phyloP scores from a whole-genome alignment of 2,888 invertebrate genomes.

The Drosophila suboccidentalis region DNA sequence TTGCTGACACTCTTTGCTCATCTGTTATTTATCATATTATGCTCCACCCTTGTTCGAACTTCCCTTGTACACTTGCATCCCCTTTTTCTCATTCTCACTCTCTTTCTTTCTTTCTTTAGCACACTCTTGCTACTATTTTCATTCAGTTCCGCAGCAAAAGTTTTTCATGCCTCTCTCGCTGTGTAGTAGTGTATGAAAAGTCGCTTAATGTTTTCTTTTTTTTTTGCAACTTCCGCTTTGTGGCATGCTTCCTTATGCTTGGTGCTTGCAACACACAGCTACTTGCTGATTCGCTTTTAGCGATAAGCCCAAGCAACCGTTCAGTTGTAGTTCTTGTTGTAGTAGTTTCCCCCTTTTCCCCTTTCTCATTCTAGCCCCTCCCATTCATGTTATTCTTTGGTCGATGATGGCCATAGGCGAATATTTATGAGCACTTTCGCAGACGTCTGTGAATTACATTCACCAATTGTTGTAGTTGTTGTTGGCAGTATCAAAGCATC shows the following conservation, averaged over 20 bases:
- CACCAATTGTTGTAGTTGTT: conserved; percentile 30
- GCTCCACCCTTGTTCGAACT: conserved; percentile 31
- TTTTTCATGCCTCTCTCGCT: conserved; percentile 42
- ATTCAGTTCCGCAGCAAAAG: conserved; percentile 42
- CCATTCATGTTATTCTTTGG: background rate
- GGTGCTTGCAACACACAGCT: conserved; percentile 24
- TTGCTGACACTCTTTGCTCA: conserved; percentile 73
- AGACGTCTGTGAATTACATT: conserved; percentile 54
- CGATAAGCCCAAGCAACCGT: conserved; percentile 60
- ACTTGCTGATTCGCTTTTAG: conserved; percentile 57
- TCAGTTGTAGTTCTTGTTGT: conserved; percentile 23
- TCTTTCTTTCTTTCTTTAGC: no score
- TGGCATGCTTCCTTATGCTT: conserved; percentile 46
- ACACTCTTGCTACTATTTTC: conserved; percentile 22
- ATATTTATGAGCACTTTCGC: conserved; percentile 65
- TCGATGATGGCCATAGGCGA: conserved; percentile 41
- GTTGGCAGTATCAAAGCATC: conserved; percentile 57
- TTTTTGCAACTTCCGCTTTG: conserved; percentile 59
- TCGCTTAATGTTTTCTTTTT: conserved; percentile 32
- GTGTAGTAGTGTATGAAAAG: conserved; percentile 31
- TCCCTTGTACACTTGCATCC: conserved; percentile 1
- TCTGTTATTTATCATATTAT: conserved; percentile 74
- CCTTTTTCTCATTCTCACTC: background rate
- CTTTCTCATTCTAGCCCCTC: background rate
- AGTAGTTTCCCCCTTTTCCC: conserved; percentile 12